Percentiles rank a stretch among this genome's conserved stretches.
Conservation (phyloP, 2,888 invertebrate species). For the Drosophila heteroneura region DNA sequence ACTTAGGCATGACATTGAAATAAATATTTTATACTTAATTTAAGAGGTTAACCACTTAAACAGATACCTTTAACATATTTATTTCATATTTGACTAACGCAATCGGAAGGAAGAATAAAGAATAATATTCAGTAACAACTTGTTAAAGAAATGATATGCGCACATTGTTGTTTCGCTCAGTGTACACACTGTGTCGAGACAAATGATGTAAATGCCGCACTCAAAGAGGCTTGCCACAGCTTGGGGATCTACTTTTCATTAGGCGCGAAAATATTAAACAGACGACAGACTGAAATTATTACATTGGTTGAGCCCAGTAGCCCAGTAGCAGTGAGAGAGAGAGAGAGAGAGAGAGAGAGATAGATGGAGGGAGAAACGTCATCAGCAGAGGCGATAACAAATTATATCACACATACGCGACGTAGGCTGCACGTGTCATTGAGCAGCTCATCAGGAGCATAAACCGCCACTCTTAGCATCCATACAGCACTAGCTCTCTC, state of each 20-base stretch:
- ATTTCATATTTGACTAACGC: not conserved
- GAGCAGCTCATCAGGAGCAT: conserved; percentile 76
- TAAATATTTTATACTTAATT: not conserved
- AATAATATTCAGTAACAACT: not conserved
- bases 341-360: not conserved
- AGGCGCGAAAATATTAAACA: conserved; percentile 80
- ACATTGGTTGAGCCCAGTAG: conserved; percentile 12
- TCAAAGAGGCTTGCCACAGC: conserved; percentile 14
- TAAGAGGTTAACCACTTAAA: not conserved
- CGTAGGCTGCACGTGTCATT: conserved; percentile 72
- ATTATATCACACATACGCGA: conserved; percentile 77
- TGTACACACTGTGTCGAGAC: conserved; percentile 51
- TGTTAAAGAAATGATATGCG: not conserved
- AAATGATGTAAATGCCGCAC: conserved; percentile 65
- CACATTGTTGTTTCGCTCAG: not conserved
- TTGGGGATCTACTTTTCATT: conserved; percentile 70
- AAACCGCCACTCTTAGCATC: conserved; percentile 40
- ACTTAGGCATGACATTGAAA: not conserved
- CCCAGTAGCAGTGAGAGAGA: not conserved
- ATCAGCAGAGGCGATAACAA: conserved; percentile 70
- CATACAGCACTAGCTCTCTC: conserved; percentile 14
- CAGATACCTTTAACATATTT: not conserved
- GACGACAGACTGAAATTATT: conserved; percentile 71
- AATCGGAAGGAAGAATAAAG: not conserved
- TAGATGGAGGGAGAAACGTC: conserved; percentile 23